Conservation (phyloP, 2,113 vertebrate species). For the Cheilinus undulatus region DNA sequence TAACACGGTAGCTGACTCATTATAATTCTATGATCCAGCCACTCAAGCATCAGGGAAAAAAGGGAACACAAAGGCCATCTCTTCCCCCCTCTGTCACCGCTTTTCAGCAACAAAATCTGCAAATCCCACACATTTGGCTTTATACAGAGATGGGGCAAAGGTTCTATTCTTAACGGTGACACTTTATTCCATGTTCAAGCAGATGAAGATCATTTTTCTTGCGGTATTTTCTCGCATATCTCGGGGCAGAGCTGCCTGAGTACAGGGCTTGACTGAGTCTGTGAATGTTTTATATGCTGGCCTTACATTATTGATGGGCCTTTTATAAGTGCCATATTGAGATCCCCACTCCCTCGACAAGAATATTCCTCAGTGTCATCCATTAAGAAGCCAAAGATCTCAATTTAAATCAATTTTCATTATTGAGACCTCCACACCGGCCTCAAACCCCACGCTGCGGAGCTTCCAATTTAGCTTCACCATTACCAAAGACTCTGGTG, state of each 20-base stretch:
- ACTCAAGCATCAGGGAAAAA: constrained; percentile 37
- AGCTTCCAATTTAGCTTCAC: constrained; percentile 20
- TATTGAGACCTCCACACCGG: constrained; percentile 44
- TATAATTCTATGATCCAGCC: constrained; percentile 36
- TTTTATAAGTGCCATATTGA: constrained; percentile 79
- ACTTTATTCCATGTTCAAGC: constrained; percentile 26
- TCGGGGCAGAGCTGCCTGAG: constrained; percentile 40
- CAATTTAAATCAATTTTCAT: constrained; percentile 77
- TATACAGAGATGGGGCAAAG: constrained; percentile 23
- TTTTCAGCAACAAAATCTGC: constrained; percentile 29
- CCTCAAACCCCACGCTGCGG: constrained; percentile 23
- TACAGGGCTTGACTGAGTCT: constrained; percentile 57
- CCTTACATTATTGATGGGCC: constrained; percentile 80
- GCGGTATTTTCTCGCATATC: constrained; percentile 42
- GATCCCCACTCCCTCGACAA: constrained; percentile 63
- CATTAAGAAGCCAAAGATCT: constrained; percentile 77
- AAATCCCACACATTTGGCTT: constrained; percentile 25
- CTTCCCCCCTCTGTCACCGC: background rate
- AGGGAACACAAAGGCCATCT: constrained; percentile 17
- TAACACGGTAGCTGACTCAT: constrained; percentile 41
- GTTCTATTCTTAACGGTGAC: constrained; percentile 28
- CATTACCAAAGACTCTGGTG: constrained; percentile 23
- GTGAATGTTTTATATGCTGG: constrained; percentile 78
- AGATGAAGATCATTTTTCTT: constrained; percentile 24
- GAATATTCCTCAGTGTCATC: constrained; percentile 70